These are phyloP conservation scores for Sarotherodon lohbergeri DNA, from an alignment of 2,113 vertebrate species.

Conservation along the genomic window DNA sequence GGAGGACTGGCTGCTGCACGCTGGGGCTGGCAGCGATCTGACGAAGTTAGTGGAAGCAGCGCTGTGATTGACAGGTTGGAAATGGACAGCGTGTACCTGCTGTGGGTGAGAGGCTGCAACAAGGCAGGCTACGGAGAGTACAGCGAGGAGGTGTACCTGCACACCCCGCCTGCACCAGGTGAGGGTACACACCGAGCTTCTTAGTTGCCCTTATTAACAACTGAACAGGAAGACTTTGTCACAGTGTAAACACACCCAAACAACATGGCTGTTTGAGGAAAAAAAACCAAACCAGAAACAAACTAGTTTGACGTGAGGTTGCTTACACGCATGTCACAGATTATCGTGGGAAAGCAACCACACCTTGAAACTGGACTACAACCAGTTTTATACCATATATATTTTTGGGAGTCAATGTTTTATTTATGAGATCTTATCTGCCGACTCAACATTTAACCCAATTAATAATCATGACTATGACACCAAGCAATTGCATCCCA, in stretches of 20 bases:
- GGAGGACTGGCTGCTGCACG: constrained; percentile 82
- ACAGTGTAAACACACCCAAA: background rate
- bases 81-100: constrained; percentile 88
- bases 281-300: background rate
- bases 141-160: constrained; percentile 95
- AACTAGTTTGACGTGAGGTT: background rate
- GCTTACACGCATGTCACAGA: rapidly evolving
- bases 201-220: background rate
- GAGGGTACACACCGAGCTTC: background rate
- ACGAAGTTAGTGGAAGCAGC: constrained; percentile 85
- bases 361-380: background rate
- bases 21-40: constrained; percentile 89
- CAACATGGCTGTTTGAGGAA: background rate
- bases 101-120: constrained; percentile 90
- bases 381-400: background rate
- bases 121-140: constrained; percentile 91
- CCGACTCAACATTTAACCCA: background rate
- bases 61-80: constrained; percentile 87
- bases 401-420: background rate
- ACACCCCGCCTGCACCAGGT: constrained; percentile 91
- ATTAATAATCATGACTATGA: background rate
- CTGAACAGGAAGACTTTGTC: background rate
- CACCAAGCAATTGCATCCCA: background rate
- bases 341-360: rapidly evolving
- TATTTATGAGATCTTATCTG: background rate